Evolutionary conservation across 2,888 invertebrate genomes (phyloP).

Genomic region (Agrilus cyanescens): DNA sequence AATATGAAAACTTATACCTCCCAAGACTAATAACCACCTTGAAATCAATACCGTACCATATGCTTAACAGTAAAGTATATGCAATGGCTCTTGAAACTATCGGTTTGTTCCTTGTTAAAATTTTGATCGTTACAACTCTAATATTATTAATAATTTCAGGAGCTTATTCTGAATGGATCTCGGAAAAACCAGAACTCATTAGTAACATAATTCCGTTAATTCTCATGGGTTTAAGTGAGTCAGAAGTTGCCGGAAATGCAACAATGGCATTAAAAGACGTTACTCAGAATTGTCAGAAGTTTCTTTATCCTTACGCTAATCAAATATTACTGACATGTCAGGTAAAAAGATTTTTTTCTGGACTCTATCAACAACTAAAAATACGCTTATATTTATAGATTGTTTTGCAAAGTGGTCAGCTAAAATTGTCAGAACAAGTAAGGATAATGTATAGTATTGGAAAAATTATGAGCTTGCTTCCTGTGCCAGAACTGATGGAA

Average conservation of each 20-base stretch:
- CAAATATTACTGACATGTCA: conserved; percentile 63
- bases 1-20: conserved; percentile 42
- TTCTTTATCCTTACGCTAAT: conserved; percentile 63
- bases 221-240: conserved; percentile 50
- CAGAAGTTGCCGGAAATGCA: conserved; percentile 62
- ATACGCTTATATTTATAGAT: conserved; percentile 28
- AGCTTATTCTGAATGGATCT: conserved; percentile 76
- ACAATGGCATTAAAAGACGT: conserved; percentile 85
- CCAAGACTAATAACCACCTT: conserved; percentile 49
- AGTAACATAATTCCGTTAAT: conserved; percentile 57
- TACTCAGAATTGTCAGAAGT: conserved; percentile 65
- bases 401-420: conserved; percentile 41
- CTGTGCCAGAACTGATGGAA: conserved; percentile 49
- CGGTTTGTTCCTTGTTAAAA: conserved; percentile 34
- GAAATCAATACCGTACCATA: conserved; percentile 49
- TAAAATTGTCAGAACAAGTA: conserved; percentile 55
- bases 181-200: conserved; percentile 55
- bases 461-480: conserved; percentile 55
- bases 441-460: conserved; percentile 69
- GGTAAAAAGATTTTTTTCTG: conserved; percentile 25
- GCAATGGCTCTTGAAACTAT: conserved; percentile 66
- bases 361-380: background rate
- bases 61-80: conserved; percentile 48
- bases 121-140: background rate
- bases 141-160: too few species aligned